phyloP scores from a whole-genome alignment of 1,140 invertebrate species.

The Penaeus indicus region DNA sequence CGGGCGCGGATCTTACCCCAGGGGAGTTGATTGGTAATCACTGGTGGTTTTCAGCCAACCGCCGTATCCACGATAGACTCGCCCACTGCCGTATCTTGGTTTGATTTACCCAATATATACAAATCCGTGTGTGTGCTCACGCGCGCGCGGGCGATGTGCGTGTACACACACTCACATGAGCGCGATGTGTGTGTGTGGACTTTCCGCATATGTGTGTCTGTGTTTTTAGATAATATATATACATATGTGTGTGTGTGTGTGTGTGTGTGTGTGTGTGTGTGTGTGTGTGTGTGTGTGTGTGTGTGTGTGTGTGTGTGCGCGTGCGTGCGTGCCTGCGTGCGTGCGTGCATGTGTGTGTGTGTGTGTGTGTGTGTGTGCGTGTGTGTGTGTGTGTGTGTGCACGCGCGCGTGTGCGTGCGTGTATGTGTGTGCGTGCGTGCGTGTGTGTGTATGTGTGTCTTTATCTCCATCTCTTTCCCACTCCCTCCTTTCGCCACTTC shows the following conservation, averaged over 20 bases:
- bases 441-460: not conserved
- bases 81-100: too few species aligned
- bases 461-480: too few species aligned
- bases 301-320: too few species aligned
- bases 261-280: not conserved
- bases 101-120: not conserved
- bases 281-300: too few species aligned
- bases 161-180: not conserved
- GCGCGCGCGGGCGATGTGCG: slow-evolving; percentile 23
- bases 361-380: not conserved
- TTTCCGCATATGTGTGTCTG: not conserved
- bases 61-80: too few species aligned
- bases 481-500: too few species aligned
- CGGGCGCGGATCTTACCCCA: too few species aligned
- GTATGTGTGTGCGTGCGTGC: not conserved
- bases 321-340: not conserved
- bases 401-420: not conserved
- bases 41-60: too few species aligned
- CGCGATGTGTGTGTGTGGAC: not conserved
- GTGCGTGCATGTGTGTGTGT: not conserved
- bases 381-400: not conserved
- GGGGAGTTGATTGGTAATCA: too few species aligned
- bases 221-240: not conserved
- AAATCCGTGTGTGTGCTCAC: slow-evolving; percentile 29
- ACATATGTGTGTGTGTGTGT: slow-evolving; percentile 31